Percentiles rank a stretch among this genome's conserved stretches.
Evolutionary conservation across 1,140 invertebrate species (phyloP).

Genomic region (Drosophila bipectinata): DNA sequence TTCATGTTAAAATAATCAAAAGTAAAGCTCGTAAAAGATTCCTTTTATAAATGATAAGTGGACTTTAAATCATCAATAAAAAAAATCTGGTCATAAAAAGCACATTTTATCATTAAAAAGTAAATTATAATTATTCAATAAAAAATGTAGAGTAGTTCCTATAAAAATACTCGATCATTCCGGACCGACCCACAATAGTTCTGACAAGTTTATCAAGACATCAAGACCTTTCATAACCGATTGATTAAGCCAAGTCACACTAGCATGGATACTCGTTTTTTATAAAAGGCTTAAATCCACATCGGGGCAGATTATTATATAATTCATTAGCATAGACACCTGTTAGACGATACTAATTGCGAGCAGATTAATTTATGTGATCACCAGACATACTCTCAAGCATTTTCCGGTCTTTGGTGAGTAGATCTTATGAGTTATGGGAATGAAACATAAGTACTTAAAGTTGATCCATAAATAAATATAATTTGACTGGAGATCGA

Average conservation of each 20-base stretch:
- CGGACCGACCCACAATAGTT: constrained; percentile 7
- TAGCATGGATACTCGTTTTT: constrained; percentile 24
- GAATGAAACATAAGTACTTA: background rate
- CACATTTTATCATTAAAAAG: background rate
- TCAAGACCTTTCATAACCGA: constrained; percentile 1
- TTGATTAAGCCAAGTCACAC: constrained; percentile 1
- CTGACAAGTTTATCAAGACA: constrained; percentile 28
- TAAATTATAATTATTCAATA: background rate
- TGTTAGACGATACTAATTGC: constrained; percentile 25
- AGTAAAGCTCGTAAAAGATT: too few relatives aligned
- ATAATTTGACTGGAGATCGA: background rate
- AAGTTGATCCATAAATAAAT: background rate
- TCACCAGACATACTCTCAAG: background rate
- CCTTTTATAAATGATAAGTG: too few relatives aligned
- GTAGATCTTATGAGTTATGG: background rate
- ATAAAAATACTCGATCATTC: background rate
- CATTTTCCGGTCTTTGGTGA: constrained; percentile 18
- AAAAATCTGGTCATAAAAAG: background rate
- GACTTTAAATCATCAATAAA: too few relatives aligned
- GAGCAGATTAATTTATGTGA: constrained; percentile 17
- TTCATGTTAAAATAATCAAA: too few relatives aligned
- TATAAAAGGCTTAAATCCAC: constrained; percentile 2
- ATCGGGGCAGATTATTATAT: constrained; percentile 8
- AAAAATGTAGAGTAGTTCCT: background rate
- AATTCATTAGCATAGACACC: constrained; percentile 46